Evolutionary conservation across 2,888 invertebrate genomes (phyloP), one percentile per base, ranked within the genome.

Genomic region (Metopia argyrocephala): DNA sequence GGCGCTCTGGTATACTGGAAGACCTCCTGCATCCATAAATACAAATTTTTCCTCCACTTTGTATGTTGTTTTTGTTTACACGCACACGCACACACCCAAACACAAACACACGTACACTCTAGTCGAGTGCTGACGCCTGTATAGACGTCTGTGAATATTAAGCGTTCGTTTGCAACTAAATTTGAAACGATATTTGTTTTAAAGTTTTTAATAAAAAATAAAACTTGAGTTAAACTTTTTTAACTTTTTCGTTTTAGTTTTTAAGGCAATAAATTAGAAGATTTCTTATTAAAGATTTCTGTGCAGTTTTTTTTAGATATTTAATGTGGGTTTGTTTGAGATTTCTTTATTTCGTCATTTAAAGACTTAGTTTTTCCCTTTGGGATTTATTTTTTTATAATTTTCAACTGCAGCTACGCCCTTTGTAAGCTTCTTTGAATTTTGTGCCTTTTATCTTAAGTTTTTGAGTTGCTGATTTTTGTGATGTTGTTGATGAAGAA

Each of bases 1-100:
- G 90, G 90, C 90, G 89, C 90, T 91, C 89, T 91, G 90, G 87
- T 89, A 91, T 85, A 90, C 90, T 88, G 91, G 91, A 87, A 91
- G 87, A 87, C 91, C 90, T 87, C 91, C 91, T 87, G 91, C 91
- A 90, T 91, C 91, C 91, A 91, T 91, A 90, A 90, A 90, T 89
- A 89, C 88, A 84, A 84, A 82, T 84, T 85, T 85, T 73, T 71
- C 48, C 70, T 65, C 65, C 45, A 70, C 78, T 59, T 78, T 87
- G 86, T 84, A 85, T 87, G 85, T 85, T 85, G 74, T 82, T 82
- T 84, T 84, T 85, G 82, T 81, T 85, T 27, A 18, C 25, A 27
- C 6, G 54, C 66, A 85, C 87, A 84, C 76, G 56, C 61, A 76
- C 68, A 62, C 59, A 27, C 50, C 46, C 18, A 23, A 28, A 12